Conservation (phyloP, 2,888 invertebrate genomes). For the Omphaloscelis lunosa region DNA sequence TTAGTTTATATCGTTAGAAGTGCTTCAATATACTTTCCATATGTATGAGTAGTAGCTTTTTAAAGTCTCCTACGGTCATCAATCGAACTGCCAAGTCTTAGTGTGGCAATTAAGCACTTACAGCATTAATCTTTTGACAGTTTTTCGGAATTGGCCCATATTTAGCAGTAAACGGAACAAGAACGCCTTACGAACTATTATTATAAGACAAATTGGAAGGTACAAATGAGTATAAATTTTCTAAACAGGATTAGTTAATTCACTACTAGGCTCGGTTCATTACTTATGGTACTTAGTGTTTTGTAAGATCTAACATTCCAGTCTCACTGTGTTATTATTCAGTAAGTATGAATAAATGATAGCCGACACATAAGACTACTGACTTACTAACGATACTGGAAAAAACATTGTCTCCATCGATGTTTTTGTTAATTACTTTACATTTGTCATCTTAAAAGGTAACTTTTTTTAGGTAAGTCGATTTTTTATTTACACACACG, state of each 20-base stretch:
- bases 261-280: constrained; percentile 15
- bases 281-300: constrained; percentile 41
- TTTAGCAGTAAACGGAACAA: not conserved
- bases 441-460: constrained; percentile 23
- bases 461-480: too few species aligned
- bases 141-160: not conserved
- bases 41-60: not conserved
- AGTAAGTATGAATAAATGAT: constrained; percentile 31
- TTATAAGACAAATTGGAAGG: constrained; percentile 21
- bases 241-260: constrained; percentile 29
- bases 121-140: not conserved
- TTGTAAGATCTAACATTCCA: constrained; percentile 54
- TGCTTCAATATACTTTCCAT: not conserved
- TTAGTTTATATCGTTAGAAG: too few species aligned
- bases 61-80: not conserved
- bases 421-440: constrained; percentile 31
- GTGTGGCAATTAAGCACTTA: not conserved
- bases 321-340: constrained; percentile 31
- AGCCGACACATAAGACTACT: constrained; percentile 22
- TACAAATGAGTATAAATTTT: constrained; percentile 19
- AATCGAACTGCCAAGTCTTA: not conserved
- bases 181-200: not conserved
- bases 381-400: constrained; percentile 4
- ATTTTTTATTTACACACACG: too few species aligned
- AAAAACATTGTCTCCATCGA: constrained; percentile 33